These are phyloP conservation scores for Marmota flaviventris DNA, from an alignment of 2,113 vertebrate species.

Conservation along the genomic window DNA sequence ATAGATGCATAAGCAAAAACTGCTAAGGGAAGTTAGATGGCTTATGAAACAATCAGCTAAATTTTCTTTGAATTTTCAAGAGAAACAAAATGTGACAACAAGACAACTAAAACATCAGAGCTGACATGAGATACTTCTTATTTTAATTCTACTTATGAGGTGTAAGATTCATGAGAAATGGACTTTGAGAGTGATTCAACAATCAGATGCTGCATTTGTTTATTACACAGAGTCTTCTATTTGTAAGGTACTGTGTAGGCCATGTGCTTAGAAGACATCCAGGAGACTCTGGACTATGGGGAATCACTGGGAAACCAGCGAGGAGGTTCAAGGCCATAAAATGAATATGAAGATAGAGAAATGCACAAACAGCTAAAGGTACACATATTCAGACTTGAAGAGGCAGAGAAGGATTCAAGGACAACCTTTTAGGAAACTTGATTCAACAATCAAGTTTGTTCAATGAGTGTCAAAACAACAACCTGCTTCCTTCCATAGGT, in stretches of 20 bases:
- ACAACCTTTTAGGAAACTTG: neutral
- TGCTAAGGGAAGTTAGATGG: neutral
- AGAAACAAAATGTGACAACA: neutral
- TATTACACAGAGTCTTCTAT: neutral
- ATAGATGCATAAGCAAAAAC: neutral
- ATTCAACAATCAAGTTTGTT: neutral
- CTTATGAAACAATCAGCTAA: neutral
- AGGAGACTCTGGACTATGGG: neutral
- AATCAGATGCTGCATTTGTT: neutral
- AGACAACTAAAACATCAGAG: neutral
- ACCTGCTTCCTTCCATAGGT: neutral
- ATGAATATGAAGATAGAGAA: neutral
- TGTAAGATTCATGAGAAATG: neutral
- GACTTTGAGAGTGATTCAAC: slow-evolving; percentile 12
- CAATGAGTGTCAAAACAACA: neutral
- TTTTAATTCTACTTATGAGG: slow-evolving; percentile 36
- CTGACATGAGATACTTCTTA: neutral
- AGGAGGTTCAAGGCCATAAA: neutral
- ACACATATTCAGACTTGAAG: neutral
- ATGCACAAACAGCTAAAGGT: neutral
- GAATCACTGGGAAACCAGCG: neutral
- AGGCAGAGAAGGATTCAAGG: neutral
- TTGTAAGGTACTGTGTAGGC: neutral
- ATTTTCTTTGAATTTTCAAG: neutral
- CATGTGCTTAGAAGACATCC: neutral